These are phyloP conservation scores for Paramisgurnus dabryanus DNA, from an alignment of 2,113 vertebrate species.

Conservation along the genomic window DNA sequence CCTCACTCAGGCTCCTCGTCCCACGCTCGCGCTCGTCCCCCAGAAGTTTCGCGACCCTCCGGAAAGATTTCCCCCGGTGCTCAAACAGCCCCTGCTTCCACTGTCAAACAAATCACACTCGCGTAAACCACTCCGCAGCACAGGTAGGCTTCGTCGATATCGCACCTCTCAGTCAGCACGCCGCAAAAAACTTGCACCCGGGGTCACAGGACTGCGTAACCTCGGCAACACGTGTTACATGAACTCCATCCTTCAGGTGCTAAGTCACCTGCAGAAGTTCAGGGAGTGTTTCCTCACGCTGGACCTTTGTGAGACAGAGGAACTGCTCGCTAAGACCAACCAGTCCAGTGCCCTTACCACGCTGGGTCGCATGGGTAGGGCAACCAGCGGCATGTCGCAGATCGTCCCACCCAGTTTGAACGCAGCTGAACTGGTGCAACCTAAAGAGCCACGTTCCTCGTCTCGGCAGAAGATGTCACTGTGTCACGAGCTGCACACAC, in stretches of 20 bases:
- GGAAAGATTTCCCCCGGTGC: slow-evolving; percentile 67
- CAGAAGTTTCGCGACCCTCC: slow-evolving; percentile 82
- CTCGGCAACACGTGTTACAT: slow-evolving; percentile 98
- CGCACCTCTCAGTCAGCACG: slow-evolving; percentile 75
- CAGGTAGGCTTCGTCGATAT: slow-evolving; percentile 67
- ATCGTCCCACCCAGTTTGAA: slow-evolving; percentile 71
- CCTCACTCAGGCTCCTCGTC: slow-evolving; percentile 82
- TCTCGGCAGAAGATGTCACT: slow-evolving; percentile 92
- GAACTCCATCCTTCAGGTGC: slow-evolving; percentile 99
- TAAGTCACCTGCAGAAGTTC: slow-evolving; percentile 98
- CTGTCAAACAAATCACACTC: slow-evolving; percentile 52
- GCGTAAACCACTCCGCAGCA: slow-evolving; percentile 51
- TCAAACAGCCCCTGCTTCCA: slow-evolving; percentile 65
- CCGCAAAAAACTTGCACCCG: slow-evolving; percentile 84
- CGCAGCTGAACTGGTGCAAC: slow-evolving; percentile 87
- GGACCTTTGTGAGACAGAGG: slow-evolving; percentile 92
- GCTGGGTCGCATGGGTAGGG: slow-evolving; percentile 65
- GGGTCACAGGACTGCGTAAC: slow-evolving; percentile 95
- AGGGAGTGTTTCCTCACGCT: slow-evolving; percentile 96
- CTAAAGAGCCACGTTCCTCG: slow-evolving; percentile 87
- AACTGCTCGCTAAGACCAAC: slow-evolving; percentile 87
- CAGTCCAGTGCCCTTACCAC: slow-evolving; percentile 67
- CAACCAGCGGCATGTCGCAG: slow-evolving; percentile 67
- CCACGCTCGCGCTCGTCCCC: slow-evolving; percentile 78
- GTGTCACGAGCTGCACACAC: slow-evolving; percentile 96